A percentile compares a stretch with the other conserved stretches of the same genome.
These are phyloP conservation scores for Riparia riparia DNA, from an alignment of 2,113 vertebrate genomes.

Conservation along the genomic window DNA sequence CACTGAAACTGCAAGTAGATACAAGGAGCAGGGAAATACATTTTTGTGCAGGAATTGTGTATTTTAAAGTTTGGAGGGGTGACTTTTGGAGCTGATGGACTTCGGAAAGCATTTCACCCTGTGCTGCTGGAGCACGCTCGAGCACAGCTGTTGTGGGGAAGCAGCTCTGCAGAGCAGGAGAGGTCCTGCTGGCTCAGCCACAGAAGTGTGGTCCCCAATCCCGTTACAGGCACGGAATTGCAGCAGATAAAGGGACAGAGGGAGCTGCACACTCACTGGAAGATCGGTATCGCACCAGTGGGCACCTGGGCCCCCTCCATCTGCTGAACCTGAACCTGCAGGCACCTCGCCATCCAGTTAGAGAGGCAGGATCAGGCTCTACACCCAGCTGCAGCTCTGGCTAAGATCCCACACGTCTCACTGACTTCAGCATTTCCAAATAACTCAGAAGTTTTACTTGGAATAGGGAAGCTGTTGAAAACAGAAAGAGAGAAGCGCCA, in stretches of 20 bases:
- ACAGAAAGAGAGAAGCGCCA: not conserved
- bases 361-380: not conserved
- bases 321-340: not conserved
- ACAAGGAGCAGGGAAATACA: not conserved
- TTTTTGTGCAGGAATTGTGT: not conserved
- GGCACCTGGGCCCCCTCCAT: not conserved
- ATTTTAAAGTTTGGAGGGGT: not conserved
- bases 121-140: not conserved
- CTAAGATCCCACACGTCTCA: not conserved
- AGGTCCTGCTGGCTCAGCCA: not conserved
- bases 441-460: slow-evolving; percentile 39
- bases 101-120: not conserved
- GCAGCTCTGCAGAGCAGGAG: not conserved
- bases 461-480: slow-evolving; percentile 35
- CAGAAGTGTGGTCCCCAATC: not conserved
- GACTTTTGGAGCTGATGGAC: not conserved
- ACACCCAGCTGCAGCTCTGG: slow-evolving; percentile 12
- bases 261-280: not conserved
- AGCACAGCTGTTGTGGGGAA: not conserved
- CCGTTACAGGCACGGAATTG: not conserved
- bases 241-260: not conserved
- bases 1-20: not conserved
- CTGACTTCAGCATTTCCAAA: slow-evolving; percentile 19
- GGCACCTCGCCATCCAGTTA: not conserved
- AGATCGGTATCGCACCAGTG: not conserved